Percentiles rank a stretch among this genome's conserved stretches.
Conservation (phyloP, 1,140 invertebrate species). For the Dendroctonus valens region DNA sequence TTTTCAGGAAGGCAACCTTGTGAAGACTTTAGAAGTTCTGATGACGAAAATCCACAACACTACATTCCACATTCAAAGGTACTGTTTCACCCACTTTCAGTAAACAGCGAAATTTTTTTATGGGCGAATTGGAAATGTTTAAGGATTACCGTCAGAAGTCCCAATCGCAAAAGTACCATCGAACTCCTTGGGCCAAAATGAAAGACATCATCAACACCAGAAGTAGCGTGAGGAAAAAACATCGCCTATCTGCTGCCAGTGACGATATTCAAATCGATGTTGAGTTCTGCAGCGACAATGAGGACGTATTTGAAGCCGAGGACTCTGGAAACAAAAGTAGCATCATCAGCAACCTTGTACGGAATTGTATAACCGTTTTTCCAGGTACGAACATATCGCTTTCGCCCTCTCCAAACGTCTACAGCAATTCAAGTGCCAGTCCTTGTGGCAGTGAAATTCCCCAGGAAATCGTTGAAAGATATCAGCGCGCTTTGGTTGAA, state of each 20-base stretch:
- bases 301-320: constrained; percentile 55
- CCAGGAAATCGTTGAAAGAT: constrained; percentile 39
- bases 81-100: constrained; percentile 7
- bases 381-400: constrained; percentile 26
- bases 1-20: constrained; percentile 8
- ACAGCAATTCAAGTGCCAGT: constrained; percentile 23
- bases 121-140: too few species aligned
- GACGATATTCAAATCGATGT: constrained; percentile 46
- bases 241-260: constrained; percentile 46
- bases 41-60: constrained; percentile 39
- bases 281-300: constrained; percentile 50
- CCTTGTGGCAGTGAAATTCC: constrained; percentile 36
- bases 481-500: constrained; percentile 39
- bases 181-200: constrained; percentile 69
- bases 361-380: constrained; percentile 2
- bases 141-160: constrained; percentile 34
- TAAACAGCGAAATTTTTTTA: constrained; percentile 3
- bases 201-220: constrained; percentile 70
- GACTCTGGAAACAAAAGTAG: constrained; percentile 44
- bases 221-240: constrained; percentile 64
- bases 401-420: constrained; percentile 30
- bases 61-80: constrained; percentile 42
- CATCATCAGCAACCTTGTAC: too few species aligned
- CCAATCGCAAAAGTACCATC: constrained; percentile 37
- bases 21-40: constrained; percentile 39